These are phyloP conservation scores for Bombyx mandarina DNA, from an alignment of 1,140 invertebrate species.

Conservation along the genomic window DNA sequence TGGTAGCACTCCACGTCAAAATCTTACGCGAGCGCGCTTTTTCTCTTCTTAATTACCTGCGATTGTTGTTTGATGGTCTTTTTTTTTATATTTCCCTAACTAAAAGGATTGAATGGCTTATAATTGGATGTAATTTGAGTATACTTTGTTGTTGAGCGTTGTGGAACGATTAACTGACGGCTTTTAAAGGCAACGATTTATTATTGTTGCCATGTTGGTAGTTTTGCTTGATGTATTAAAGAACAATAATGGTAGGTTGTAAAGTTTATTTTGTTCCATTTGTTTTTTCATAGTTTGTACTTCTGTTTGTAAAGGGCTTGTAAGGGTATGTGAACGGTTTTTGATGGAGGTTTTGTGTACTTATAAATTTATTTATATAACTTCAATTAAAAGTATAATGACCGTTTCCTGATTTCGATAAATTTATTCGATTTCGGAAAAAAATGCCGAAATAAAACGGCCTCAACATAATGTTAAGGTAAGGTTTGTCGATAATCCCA, in stretches of 20 bases:
- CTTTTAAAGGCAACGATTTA: slow-evolving; percentile 35
- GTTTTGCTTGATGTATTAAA: slow-evolving; percentile 7
- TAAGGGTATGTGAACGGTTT: too few relatives aligned
- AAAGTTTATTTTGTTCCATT: not conserved
- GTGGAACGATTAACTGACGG: slow-evolving; percentile 47
- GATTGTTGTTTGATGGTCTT: slow-evolving; percentile 51
- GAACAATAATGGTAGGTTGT: not conserved
- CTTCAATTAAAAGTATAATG: too few relatives aligned
- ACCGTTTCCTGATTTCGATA: too few relatives aligned
- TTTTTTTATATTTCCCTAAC: slow-evolving; percentile 41
- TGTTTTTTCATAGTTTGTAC: too few relatives aligned
- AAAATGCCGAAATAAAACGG: too few relatives aligned
- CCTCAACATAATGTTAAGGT: too few relatives aligned
- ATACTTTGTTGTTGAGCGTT: slow-evolving; percentile 52
- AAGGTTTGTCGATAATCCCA: too few relatives aligned
- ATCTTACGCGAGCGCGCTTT: slow-evolving; percentile 56
- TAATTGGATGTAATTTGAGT: slow-evolving; percentile 68
- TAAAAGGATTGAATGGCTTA: slow-evolving; percentile 63
- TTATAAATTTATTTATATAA: too few relatives aligned
- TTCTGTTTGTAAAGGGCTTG: too few relatives aligned
- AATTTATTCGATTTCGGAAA: too few relatives aligned
- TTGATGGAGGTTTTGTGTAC: too few relatives aligned
- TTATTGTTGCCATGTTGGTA: slow-evolving; percentile 38
- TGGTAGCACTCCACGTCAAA: slow-evolving; percentile 53
- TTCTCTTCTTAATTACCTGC: slow-evolving; percentile 53